Base-by-base conservation (phyloP, 2,797 vertebrate genomes). In the Rhinichthys osculus region DNA sequence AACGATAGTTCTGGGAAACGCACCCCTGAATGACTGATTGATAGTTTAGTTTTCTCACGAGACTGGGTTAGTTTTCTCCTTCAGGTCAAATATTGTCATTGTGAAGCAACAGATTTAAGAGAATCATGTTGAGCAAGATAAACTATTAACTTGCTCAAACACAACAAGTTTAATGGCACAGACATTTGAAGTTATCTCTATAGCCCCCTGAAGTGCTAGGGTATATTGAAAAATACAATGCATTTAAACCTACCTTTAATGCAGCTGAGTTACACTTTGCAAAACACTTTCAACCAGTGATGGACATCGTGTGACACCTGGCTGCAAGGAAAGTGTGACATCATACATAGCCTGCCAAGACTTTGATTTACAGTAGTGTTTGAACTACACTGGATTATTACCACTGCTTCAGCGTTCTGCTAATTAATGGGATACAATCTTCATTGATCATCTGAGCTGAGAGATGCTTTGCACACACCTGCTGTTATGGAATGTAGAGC, bases 391-490 rank as follows among this genome's bases (percentile, higher is more conserved):
- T 38, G 30, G 42, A 47, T 59, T n/a, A 27, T 73, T n/a, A 17
- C 57, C 35, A 38, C 42, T 38, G 19, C 54, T n/a, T 69, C 30
- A 85, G 16, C 27, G 33, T 47, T 19, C 42, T 64, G 47, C 21
- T 79, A 44, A 79, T 79, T 79, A 73, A 74, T 57, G 67, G 38
- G 21, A n/a, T 54, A 57, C 21, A 44, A 9, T 42, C 57, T 81
- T 85, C 62, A 54, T 77, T 67, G 82, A 77, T 84, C 69, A 54
- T 81, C 57, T n/a, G 27, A 74, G 57, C 69, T 30, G 42, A 81
- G 69, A 71, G 27, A 23, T 50, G 54, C 21, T 47, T 30, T 42
- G 52, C 62, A 6, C 35, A n/a, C 27, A 10, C 10, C 30, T 30
- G 7, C 38, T 69, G 40, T 44, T 38, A 50, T 64, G 47, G 52